phyloP scores from a whole-genome alignment of 1,140 invertebrate genomes.

The Lamellibrachia luymesi region DNA sequence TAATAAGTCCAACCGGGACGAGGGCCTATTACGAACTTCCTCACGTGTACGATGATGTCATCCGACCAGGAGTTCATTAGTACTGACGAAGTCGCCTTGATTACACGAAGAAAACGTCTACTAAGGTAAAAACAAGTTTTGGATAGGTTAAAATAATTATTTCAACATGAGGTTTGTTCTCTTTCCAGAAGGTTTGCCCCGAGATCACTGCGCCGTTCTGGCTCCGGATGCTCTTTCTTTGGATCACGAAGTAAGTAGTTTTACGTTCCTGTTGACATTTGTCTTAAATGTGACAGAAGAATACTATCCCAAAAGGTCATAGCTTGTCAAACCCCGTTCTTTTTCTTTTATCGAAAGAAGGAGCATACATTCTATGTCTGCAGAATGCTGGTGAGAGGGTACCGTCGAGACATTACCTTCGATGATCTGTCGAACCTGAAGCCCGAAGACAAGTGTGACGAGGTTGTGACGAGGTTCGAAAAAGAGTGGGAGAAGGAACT shows the following conservation, averaged over 20 bases:
- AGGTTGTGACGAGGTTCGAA: slow-evolving; percentile 9
- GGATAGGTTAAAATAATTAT: too few relatives aligned
- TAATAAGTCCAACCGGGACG: too few relatives aligned
- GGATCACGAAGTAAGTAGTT: slow-evolving; percentile 11
- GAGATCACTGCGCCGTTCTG: slow-evolving; percentile 10
- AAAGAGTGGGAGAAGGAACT: slow-evolving; percentile 17
- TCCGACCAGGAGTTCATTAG: too few relatives aligned
- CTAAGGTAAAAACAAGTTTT: too few relatives aligned
- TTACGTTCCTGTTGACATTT: neutral
- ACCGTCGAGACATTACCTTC: slow-evolving; percentile 1
- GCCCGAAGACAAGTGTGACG: slow-evolving; percentile 16
- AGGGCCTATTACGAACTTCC: too few relatives aligned
- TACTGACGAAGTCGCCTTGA: too few relatives aligned
- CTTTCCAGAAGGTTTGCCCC: slow-evolving; percentile 8
- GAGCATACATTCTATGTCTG: neutral
- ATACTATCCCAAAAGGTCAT: too few relatives aligned
- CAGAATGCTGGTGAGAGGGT: slow-evolving; percentile 11
- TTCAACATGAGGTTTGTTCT: neutral
- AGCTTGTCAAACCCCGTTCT: too few relatives aligned
- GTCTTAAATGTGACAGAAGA: neutral
- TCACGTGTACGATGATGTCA: too few relatives aligned
- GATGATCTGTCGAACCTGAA: slow-evolving; percentile 11
- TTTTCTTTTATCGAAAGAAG: too few relatives aligned
- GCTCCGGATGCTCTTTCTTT: neutral
- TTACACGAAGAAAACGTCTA: too few relatives aligned